Evolutionary conservation across 2,113 vertebrate genomes (phyloP), one percentile per base, ranked within the genome.

Genomic region (Barnardius zonarius): DNA sequence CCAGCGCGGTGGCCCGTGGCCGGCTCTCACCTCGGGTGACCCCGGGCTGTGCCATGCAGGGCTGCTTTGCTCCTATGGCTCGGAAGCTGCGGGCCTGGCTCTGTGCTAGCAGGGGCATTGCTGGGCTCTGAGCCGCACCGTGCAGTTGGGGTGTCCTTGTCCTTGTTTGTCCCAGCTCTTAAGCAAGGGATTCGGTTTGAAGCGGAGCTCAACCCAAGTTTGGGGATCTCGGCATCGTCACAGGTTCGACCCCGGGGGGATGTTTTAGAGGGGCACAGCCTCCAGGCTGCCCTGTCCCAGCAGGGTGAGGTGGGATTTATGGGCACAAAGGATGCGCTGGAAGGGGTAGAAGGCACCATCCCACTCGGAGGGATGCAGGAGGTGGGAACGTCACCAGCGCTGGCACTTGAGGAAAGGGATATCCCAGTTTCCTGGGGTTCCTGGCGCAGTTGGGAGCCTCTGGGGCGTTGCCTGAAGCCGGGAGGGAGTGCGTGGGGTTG

Each of bases 211-310:
- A 16, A 7, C 16, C 46, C 49, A 6, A 18, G 57, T 46, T 27
- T 13, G 25, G 74, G n/a, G 11, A 14, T 37, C 27, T n/a, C 0
- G 2, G 66, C 8, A 1, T 41, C 1, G 0, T 1, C 12, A 17
- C 4, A 5, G 55, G 35, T 24, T 77, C 11, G 31, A 5, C 11
- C 7, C 33, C 33, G n/a, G 30, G 49, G 4, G 77, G 77, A 1
- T 2, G 6, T 22, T 44, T 55, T 44, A 6, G 8, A 2, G 18
- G 6, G 22, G 5, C 5, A 12, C 1, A 3, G 8, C 9, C 57
- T 48, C 22, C 64, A 16, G 49, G 70, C 18, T 72, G 62, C 23
- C 35, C 31, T 41, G 10, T 30, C 20, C 19, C 49, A 15, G 27
- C 28, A 9, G 11, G 1, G 0, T 6, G 14, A 44, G 48, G 30